Percentiles rank a stretch among this genome's conserved stretches.
Evolutionary conservation across 2,797 vertebrate genomes (phyloP).

Genomic region (Melanogrammus aeglefinus): DNA sequence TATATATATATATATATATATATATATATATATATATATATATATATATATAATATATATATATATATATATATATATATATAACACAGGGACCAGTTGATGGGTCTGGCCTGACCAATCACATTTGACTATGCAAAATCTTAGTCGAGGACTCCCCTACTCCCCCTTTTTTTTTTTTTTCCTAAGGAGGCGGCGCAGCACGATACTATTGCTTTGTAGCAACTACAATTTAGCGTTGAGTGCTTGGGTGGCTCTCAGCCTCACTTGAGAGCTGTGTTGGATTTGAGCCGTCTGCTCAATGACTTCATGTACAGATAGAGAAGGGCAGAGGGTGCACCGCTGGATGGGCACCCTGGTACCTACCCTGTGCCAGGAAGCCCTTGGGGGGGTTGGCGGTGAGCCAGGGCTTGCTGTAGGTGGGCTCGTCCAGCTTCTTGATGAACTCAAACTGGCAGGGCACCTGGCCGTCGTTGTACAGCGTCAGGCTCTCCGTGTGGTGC

Average conservation of each 20-base stretch:
- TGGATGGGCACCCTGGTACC: conserved; percentile 26
- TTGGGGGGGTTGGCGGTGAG: conserved; percentile 84
- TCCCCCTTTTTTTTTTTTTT: background rate
- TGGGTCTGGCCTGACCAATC: too few species aligned
- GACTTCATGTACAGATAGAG: background rate
- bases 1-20: too few species aligned
- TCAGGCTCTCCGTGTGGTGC: conserved; percentile 81
- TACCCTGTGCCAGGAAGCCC: conserved; percentile 91
- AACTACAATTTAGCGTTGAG: background rate
- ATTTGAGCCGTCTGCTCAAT: background rate
- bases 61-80: too few species aligned
- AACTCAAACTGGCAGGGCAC: conserved; percentile 97
- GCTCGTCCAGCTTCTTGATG: conserved; percentile 89
- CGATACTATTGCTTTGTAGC: background rate
- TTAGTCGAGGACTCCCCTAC: background rate
- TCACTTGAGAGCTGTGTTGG: background rate
- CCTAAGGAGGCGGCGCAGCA: background rate
- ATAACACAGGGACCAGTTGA: too few species aligned
- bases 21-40: too few species aligned
- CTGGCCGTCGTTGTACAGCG: conserved; percentile 87
- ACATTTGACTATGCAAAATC: too few species aligned
- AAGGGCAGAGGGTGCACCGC: background rate
- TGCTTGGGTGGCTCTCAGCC: background rate
- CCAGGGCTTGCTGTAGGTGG: conserved; percentile 90
- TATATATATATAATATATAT: too few species aligned